Percentiles rank a stretch among this genome's conserved stretches.
These are phyloP conservation scores for Epizoanthus rinbou DNA, from an alignment of 92 coral and sea anemone species.

Conservation along the genomic window DNA sequence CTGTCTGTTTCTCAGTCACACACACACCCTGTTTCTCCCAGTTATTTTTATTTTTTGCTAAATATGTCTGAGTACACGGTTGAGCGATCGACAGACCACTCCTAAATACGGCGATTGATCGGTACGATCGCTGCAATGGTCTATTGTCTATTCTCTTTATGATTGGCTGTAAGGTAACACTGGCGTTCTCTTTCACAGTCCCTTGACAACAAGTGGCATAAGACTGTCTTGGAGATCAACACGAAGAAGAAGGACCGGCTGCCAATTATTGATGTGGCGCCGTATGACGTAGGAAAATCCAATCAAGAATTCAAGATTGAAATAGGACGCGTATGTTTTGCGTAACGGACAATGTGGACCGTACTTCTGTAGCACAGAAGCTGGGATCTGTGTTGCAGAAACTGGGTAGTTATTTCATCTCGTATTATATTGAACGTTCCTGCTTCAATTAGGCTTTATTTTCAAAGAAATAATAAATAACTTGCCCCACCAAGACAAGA, in stretches of 20 bases:
- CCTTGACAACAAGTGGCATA: conserved; percentile 21
- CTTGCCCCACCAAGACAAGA: conserved; percentile 2
- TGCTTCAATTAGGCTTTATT: conserved; percentile 23
- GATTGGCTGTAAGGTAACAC: no score
- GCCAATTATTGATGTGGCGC: conserved; percentile 53
- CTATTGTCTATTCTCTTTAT: no score
- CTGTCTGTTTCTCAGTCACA: no score
- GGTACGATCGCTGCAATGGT: no score
- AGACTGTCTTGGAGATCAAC: conserved; percentile 36
- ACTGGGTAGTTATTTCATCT: conserved; percentile 10
- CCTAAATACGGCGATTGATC: no score
- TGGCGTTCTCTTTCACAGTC: conserved; percentile 4
- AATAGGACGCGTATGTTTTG: conserved; percentile 57
- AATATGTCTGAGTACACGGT: no score
- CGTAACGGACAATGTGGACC: conserved; percentile 38
- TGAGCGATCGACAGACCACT: no score
- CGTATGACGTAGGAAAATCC: conserved; percentile 35
- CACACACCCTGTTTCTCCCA: no score
- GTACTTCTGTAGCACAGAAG: background rate
- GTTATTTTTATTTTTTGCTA: no score
- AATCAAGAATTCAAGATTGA: conserved; percentile 44
- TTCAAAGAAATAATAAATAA: conserved; percentile 19
- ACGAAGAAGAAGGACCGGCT: conserved; percentile 48
- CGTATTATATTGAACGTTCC: conserved; percentile 31
- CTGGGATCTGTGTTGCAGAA: conserved; percentile 14